phyloP scores from a whole-genome alignment of 2,888 invertebrate species.

The Tortricodes alternella region DNA sequence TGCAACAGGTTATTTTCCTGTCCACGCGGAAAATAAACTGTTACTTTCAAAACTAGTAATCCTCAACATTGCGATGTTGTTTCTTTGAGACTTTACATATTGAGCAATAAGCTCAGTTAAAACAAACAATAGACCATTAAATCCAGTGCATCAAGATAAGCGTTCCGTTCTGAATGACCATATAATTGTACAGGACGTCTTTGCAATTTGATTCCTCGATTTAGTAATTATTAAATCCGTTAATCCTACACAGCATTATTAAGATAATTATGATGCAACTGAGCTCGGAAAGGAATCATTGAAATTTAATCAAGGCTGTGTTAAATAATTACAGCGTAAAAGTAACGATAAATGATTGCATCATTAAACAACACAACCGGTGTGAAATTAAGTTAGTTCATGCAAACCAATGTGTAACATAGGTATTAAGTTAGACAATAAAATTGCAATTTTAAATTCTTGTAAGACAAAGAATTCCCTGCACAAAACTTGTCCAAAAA shows the following conservation, averaged over 20 bases:
- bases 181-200: conserved; percentile 5
- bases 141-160: conserved; percentile 12
- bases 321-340: neutral
- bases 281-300: conserved; percentile 5
- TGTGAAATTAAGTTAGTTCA: too few relatives aligned
- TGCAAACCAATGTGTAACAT: too few relatives aligned
- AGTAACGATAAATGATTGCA: neutral
- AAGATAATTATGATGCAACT: neutral
- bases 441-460: too few relatives aligned
- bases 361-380: too few relatives aligned
- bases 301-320: conserved; percentile 9
- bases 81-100: neutral
- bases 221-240: neutral
- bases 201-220: neutral
- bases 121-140: conserved; percentile 21
- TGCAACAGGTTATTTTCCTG: conserved; percentile 1
- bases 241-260: too few relatives aligned
- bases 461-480: too few relatives aligned
- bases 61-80: neutral
- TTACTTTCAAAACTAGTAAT: conserved; percentile 1
- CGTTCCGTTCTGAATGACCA: conserved; percentile 25
- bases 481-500: too few relatives aligned
- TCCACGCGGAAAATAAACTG: neutral
- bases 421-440: too few relatives aligned
- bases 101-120: conserved; percentile 20